These are phyloP conservation scores for Standfussiana lucernea DNA, from an alignment of 2,888 invertebrate genomes.

Conservation along the genomic window DNA sequence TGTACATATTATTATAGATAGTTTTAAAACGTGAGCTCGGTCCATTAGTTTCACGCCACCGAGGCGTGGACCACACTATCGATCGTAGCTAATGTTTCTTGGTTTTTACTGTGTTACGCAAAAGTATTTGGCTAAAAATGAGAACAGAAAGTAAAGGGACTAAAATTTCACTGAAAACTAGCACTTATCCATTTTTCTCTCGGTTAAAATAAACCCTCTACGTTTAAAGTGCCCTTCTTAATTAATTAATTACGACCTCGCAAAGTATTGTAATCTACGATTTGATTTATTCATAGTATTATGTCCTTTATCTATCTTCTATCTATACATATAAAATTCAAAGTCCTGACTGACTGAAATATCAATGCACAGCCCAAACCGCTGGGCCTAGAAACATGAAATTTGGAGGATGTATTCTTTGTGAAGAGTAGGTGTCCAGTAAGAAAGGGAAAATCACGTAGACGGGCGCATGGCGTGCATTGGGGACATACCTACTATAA, in stretches of 20 bases:
- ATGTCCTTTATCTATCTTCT: too few species aligned
- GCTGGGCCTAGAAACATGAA: too few species aligned
- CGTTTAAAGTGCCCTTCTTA: not conserved
- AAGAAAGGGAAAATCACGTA: too few species aligned
- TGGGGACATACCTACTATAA: too few species aligned
- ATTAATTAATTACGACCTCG: not conserved
- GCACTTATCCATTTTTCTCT: not conserved
- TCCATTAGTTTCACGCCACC: slow-evolving; percentile 75
- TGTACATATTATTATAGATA: slow-evolving; percentile 54
- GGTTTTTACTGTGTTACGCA: slow-evolving; percentile 66
- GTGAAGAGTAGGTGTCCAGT: too few species aligned
- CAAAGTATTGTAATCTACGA: not conserved
- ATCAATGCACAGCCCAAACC: too few species aligned
- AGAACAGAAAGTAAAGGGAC: not conserved
- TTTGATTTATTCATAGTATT: not conserved
- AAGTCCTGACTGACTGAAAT: too few species aligned
- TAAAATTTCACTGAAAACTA: not conserved
- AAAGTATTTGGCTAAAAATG: slow-evolving; percentile 47
- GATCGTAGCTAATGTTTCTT: slow-evolving; percentile 72
- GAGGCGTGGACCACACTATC: slow-evolving; percentile 70
- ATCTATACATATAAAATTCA: too few species aligned
- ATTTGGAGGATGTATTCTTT: too few species aligned
- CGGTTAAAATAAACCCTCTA: not conserved
- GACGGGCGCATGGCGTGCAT: too few species aligned
- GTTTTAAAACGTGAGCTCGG: slow-evolving; percentile 71